Evolutionary conservation across 2,113 vertebrate genomes (phyloP).

Genomic region (Fregetta grallaria): DNA sequence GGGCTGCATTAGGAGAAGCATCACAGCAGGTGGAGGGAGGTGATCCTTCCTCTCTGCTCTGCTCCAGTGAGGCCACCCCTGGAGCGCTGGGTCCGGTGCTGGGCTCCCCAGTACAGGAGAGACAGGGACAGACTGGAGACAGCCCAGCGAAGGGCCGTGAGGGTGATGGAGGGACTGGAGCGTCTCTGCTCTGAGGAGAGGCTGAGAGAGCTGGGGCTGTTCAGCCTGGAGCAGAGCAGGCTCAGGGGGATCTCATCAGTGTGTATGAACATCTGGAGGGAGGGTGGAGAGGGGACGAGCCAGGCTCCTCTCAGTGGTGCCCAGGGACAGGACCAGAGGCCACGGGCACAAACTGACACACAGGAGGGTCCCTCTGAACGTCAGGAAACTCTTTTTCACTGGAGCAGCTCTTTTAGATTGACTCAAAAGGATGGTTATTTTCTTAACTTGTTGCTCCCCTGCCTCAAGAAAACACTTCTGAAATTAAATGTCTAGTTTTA

Average conservation of each 20-base stretch:
- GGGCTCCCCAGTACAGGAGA: neutral
- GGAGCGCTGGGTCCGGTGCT: neutral
- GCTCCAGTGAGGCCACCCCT: neutral
- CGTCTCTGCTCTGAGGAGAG: neutral
- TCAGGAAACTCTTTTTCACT: neutral
- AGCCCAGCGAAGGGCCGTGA: neutral
- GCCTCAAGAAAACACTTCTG: neutral
- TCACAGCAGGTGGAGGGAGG: neutral
- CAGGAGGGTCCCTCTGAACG: neutral
- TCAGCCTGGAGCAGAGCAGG: neutral
- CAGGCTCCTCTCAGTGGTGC: neutral
- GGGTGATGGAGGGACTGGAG: neutral
- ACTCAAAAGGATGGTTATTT: neutral
- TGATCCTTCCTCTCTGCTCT: neutral
- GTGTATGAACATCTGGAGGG: neutral
- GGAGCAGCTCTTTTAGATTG: neutral
- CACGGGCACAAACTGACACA: neutral
- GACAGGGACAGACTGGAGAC: neutral
- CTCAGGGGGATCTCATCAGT: neutral
- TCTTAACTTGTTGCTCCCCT: neutral
- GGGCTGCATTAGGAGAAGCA: neutral
- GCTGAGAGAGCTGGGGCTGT: neutral
- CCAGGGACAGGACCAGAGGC: neutral
- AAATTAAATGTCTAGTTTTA: neutral
- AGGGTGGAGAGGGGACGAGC: neutral